phyloP scores from a whole-genome alignment of 2,113 vertebrate genomes.

The Australoheros scitulus region DNA sequence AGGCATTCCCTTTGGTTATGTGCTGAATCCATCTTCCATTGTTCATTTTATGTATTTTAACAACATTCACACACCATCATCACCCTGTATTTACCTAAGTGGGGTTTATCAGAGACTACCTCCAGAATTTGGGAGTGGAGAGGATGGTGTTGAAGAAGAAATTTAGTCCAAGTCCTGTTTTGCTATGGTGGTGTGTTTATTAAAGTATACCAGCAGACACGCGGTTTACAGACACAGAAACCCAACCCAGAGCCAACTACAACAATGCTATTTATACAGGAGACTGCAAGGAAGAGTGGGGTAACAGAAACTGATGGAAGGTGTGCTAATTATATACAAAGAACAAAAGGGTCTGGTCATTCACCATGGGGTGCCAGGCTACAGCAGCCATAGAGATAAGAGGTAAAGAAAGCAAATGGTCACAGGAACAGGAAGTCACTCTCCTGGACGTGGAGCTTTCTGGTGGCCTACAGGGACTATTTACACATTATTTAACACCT shows the following conservation, averaged over 20 bases:
- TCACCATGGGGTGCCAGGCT: background rate
- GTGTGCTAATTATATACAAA: background rate
- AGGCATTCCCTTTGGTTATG: background rate
- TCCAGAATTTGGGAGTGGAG: no score
- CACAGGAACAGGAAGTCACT: background rate
- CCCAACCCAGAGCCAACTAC: background rate
- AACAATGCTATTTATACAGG: background rate
- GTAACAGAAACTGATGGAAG: background rate
- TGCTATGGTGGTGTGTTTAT: background rate
- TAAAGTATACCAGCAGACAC: background rate
- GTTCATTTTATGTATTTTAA: background rate
- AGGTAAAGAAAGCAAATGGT: background rate
- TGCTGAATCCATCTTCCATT: background rate
- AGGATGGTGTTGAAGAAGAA: no score
- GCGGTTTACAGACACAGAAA: background rate
- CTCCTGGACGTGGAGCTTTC: background rate
- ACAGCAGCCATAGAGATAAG: background rate
- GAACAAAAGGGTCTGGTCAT: background rate
- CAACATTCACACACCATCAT: background rate
- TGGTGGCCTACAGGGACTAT: no score
- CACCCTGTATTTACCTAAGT: background rate
- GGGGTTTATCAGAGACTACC: no score
- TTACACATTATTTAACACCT: no score
- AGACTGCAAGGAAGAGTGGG: background rate
- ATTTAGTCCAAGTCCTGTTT: background rate